Evolutionary conservation across 2,888 invertebrate genomes (phyloP).

Genomic region (Cosmopolites sordidus): DNA sequence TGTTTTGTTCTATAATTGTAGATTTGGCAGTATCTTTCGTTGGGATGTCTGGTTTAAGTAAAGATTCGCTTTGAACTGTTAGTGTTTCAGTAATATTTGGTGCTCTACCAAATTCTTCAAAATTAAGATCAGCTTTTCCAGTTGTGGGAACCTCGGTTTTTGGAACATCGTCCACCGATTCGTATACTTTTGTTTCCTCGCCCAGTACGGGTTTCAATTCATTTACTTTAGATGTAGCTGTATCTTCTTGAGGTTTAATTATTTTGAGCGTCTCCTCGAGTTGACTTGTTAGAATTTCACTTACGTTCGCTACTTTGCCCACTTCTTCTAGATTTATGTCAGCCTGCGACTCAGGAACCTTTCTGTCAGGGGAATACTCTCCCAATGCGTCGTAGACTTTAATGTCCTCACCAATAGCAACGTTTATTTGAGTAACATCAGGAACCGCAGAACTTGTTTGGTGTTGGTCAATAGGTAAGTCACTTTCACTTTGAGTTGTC

Average conservation of each 20-base stretch:
- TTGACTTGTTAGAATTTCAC: conserved; percentile 43
- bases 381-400: conserved; percentile 14
- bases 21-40: conserved; percentile 25
- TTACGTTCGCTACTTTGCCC: conserved; percentile 37
- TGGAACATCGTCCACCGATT: conserved; percentile 6
- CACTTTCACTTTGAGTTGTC: conserved; percentile 43
- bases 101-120: conserved; percentile 38
- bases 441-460: conserved; percentile 25
- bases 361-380: background rate
- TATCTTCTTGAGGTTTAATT: conserved; percentile 24
- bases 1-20: conserved; percentile 22
- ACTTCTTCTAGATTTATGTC: conserved; percentile 39
- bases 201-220: conserved; percentile 9
- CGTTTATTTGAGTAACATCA: conserved; percentile 23
- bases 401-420: conserved; percentile 4
- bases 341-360: conserved; percentile 25
- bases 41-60: conserved; percentile 28
- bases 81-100: conserved; percentile 42
- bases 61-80: conserved; percentile 43
- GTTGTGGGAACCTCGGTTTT: background rate
- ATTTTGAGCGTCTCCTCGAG: conserved; percentile 40
- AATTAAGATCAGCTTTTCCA: conserved; percentile 34
- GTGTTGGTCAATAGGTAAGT: conserved; percentile 28
- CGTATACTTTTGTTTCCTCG: conserved; percentile 9
- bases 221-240: conserved; percentile 6